These are phyloP conservation scores for Bufo gargarizans DNA, from an alignment of 2,113 vertebrate genomes.

Conservation along the genomic window DNA sequence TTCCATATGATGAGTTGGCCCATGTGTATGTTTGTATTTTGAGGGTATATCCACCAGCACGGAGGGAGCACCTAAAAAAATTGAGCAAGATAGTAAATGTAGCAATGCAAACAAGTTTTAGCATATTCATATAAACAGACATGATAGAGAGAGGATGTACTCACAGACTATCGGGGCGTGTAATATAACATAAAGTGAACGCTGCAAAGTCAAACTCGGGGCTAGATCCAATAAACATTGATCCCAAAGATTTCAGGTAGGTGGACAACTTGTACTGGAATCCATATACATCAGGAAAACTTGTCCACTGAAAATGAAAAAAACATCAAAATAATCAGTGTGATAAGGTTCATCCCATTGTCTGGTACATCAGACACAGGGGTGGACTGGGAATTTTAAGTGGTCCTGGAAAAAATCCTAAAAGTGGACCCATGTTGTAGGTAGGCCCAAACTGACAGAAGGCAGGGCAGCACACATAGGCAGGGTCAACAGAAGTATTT, in stretches of 20 bases:
- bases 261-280: conserved; percentile 80
- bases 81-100: not conserved
- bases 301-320: conserved; percentile 69
- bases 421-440: no score
- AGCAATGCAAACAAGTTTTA: not conserved
- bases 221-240: conserved; percentile 77
- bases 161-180: conserved; percentile 77
- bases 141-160: conserved; percentile 42
- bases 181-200: conserved; percentile 80
- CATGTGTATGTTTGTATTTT: conserved; percentile 56
- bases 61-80: conserved; percentile 51
- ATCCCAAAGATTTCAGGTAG: conserved; percentile 80
- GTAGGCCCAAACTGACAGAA: no score
- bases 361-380: no score
- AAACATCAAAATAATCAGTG: not conserved
- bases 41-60: not conserved
- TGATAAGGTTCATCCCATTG: not conserved
- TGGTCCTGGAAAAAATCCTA: no score
- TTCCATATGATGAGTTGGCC: conserved; percentile 50
- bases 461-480: no score
- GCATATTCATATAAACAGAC: not conserved
- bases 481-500: no score
- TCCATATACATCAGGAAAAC: conserved; percentile 77
- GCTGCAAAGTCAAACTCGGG: conserved; percentile 82
- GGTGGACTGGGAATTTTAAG: no score